Percentiles rank a stretch among this genome's conserved stretches.
Conservation (phyloP, 2,888 invertebrate genomes). For the Lysandra bellargus region DNA sequence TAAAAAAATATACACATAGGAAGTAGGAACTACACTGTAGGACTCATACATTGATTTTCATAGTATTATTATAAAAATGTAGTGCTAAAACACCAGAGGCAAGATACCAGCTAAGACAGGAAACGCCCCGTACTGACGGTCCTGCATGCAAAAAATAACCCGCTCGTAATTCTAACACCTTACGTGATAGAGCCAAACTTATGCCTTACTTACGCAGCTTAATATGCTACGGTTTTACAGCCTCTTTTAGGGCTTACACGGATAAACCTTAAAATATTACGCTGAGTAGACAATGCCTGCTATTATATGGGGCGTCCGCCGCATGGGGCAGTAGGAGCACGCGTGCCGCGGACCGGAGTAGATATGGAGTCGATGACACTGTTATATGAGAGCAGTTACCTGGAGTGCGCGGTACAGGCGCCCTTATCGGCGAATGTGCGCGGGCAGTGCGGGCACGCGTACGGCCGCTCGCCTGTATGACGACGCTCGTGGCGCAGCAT, state of each 20-base stretch:
- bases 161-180: too few relatives aligned
- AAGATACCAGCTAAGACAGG: neutral
- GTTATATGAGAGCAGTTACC: slow-evolving; percentile 47
- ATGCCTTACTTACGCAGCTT: too few relatives aligned
- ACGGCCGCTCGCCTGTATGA: slow-evolving; percentile 81
- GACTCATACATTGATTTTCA: too few relatives aligned
- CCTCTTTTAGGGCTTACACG: too few relatives aligned
- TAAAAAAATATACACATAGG: too few relatives aligned
- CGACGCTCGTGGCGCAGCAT: slow-evolving; percentile 79
- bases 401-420: slow-evolving; percentile 76
- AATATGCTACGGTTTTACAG: too few relatives aligned
- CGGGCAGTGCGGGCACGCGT: slow-evolving; percentile 75
- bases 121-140: neutral
- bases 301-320: slow-evolving; percentile 46
- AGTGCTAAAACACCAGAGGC: neutral
- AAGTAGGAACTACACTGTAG: too few relatives aligned
- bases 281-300: too few relatives aligned
- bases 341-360: slow-evolving; percentile 81
- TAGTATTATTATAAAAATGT: too few relatives aligned
- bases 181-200: too few relatives aligned
- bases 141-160: neutral
- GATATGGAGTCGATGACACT: slow-evolving; percentile 53
- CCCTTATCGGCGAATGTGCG: slow-evolving; percentile 81
- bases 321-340: slow-evolving; percentile 81
- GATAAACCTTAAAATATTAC: too few relatives aligned